Conservation (phyloP, 2,888 invertebrate species). For the Penaeus monodon region DNA sequence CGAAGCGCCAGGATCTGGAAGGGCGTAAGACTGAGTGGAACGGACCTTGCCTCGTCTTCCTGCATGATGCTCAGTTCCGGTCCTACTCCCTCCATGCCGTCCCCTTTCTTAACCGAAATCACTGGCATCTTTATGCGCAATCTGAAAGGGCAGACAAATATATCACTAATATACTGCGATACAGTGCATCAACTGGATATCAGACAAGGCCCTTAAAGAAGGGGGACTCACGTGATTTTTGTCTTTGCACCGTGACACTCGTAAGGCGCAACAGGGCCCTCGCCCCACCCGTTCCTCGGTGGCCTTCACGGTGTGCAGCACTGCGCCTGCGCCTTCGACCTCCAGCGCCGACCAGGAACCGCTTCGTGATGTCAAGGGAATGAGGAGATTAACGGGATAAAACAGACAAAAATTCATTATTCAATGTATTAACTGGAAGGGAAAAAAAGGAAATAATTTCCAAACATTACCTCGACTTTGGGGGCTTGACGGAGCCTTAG, state of each 20-base stretch:
- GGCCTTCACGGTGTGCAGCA: slow-evolving; percentile 61
- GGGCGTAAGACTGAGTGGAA: slow-evolving; percentile 8
- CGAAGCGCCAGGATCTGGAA: slow-evolving; percentile 8
- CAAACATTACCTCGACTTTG: neutral
- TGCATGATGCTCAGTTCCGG: neutral
- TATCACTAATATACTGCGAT: neutral
- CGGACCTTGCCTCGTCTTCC: neutral
- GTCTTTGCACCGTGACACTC: slow-evolving; percentile 48
- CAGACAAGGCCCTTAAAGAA: neutral
- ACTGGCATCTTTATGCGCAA: neutral
- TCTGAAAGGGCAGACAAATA: neutral
- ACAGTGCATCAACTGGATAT: neutral
- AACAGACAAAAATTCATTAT: neutral
- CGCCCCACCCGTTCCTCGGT: slow-evolving; percentile 59
- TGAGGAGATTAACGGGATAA: neutral
- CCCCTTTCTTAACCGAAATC: neutral
- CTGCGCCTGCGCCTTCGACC: slow-evolving; percentile 40
- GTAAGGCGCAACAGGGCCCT: slow-evolving; percentile 44
- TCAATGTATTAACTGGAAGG: neutral
- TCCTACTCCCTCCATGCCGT: neutral
- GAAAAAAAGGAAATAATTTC: neutral
- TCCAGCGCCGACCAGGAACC: slow-evolving; percentile 24
- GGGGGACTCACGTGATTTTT: slow-evolving; percentile 42
- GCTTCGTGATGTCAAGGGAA: neutral
- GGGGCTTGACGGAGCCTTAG: slow-evolving; percentile 65